Base-by-base conservation (phyloP, 2,113 vertebrate genomes). In the Antigone vipio region DNA sequence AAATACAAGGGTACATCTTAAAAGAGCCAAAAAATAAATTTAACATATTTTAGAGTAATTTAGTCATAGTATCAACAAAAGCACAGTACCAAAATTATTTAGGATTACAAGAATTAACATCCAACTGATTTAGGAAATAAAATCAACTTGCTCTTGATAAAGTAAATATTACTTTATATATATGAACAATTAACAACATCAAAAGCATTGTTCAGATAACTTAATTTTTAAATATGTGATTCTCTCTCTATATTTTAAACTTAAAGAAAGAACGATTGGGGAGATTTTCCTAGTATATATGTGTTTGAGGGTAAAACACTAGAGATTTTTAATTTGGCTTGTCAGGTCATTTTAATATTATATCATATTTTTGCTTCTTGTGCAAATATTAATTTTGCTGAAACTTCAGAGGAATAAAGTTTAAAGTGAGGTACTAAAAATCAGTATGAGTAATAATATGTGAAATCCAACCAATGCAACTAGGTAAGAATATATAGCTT, bases 131-230 rank as follows among this genome's bases (percentile, higher is more conserved):
- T 93, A 97, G 87, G 72, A 96, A 97, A 97, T 95, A 96, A 96
- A 98, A 96, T 84, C 73, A 96, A 93, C 89, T 97, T 93, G 32
- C 88, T 97, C 88, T 97, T 88, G 69, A 77, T 92, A 95, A 97
- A 97, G 59, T 74, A 78, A 90, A 90, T 89, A 62, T 91, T 96
- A 88, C 24, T 79, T 94, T 93, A 95, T 95, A 93, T 94, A 88
- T 82, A 90, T 55, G 6, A 96, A 96, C 93, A 91, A 96, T 95
- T 96, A 95, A 76, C 40, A 96, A 93, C 40, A 94, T 63, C 66
- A 86, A 96, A 97, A 95, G 55, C 72, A 96, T 50, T 86, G 72
- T 93, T 97, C 94, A 81, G 85, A 81, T 91, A 97, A 95, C 68
- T 89, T 89, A 9, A 81, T 92, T 97, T 96, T 94, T 82, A 98